Percentiles rank a stretch among this genome's conserved stretches.
Conservation (phyloP, 2,888 invertebrate genomes). For the Crocallis elinguaria region DNA sequence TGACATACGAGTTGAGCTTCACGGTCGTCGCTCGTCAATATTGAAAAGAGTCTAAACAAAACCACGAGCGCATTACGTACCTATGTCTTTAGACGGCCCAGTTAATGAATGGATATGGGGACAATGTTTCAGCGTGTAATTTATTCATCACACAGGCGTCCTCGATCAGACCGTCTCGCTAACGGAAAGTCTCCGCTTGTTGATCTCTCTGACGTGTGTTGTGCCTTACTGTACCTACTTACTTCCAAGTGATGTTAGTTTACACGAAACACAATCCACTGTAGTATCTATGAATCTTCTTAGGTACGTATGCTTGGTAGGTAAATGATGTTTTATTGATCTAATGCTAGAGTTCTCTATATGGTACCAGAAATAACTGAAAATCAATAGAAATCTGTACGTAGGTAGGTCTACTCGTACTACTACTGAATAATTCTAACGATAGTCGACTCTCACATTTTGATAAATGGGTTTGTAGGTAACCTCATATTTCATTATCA, state of each 20-base stretch:
- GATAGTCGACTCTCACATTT: background rate
- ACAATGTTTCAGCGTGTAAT: constrained; percentile 84
- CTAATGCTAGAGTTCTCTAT: constrained; percentile 1
- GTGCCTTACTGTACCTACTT: constrained; percentile 4
- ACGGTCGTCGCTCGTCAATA: constrained; percentile 56
- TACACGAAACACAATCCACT: constrained; percentile 25
- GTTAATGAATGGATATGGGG: constrained; percentile 77
- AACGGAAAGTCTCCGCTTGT: constrained; percentile 78
- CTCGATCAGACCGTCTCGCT: constrained; percentile 72
- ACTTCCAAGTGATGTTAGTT: constrained; percentile 37
- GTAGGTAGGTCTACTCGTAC: no score
- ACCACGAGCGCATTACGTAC: constrained; percentile 50
- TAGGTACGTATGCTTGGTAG: background rate
- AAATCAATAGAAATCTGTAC: constrained; percentile 12
- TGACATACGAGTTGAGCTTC: constrained; percentile 54
- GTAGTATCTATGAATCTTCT: background rate
- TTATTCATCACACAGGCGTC: constrained; percentile 83
- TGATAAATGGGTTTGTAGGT: no score
- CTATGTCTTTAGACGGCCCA: constrained; percentile 59
- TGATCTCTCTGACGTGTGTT: constrained; percentile 59
- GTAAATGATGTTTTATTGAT: constrained; percentile 13
- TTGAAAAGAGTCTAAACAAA: constrained; percentile 44
- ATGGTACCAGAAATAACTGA: background rate
- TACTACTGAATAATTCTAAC: background rate
- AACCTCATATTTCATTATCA: background rate